Base-by-base conservation (phyloP, 2,888 invertebrate species). In the Hipparchia semele region DNA sequence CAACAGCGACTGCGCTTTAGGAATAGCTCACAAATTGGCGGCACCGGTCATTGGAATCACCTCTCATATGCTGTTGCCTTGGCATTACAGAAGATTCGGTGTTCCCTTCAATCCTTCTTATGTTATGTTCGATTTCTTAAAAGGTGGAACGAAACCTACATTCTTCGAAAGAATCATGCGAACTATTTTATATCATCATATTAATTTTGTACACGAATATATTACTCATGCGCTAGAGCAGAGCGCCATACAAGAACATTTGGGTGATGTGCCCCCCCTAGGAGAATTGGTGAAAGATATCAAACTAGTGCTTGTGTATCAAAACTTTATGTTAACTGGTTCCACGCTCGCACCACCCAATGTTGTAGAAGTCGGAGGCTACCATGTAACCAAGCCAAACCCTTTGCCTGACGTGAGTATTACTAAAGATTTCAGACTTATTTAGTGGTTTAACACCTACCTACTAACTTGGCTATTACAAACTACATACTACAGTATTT, bases 1-100 rank as follows among this genome's bases (percentile, higher is more conserved):
- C 82, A 96, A 96, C 78, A 94, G 95, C 58, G 96, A 97, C 80
- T 97, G 97, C 82, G 95, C 95, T 81, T 85, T 96, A 77, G 96
- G 95, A 2, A 84, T 97, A 54, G 95, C 95, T 0, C 90, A 96
- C 79, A 94, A 95, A 79, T 92, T 96, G 10, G 85, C 94, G 60
- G 95, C 95, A 0, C 96, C 96, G 0, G 94, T 95, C 0, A 91
- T 96, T 0, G 92, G 92, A 0, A 78, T 96, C 2, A 94, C 95
- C 8, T 94, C 96, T 1, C 95, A 94, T 76, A 89, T 94, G 5
- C 72, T 95, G 56, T 93, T 96, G 94, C 95, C 96, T 0, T 96
- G 95, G 95, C 91, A 94, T 65, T 94, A 94, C 71, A 87, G 88
- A 39, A 89, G 95, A 12, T 86, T 95, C 68, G 95, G 94, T 0